These are phyloP conservation scores for Nyctibius bracteatus DNA, from an alignment of 2,113 vertebrate genomes.

Conservation along the genomic window DNA sequence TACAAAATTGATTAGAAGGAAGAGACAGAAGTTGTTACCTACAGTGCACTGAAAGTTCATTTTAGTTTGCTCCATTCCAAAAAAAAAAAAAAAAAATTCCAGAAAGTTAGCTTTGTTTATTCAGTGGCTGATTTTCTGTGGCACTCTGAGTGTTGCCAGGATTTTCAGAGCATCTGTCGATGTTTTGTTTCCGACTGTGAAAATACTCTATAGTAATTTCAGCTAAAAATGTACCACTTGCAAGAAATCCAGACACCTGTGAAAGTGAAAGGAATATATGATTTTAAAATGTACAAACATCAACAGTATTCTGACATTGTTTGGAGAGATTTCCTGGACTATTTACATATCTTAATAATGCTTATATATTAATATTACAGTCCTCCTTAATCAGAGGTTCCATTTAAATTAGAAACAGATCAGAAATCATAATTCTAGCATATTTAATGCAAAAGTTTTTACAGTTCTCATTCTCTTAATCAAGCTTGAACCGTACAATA, in stretches of 20 bases:
- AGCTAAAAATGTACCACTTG: constrained; percentile 53
- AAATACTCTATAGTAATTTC: background rate
- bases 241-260: constrained; percentile 85
- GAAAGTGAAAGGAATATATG: background rate
- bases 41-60: background rate
- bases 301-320: background rate
- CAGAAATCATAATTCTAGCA: background rate
- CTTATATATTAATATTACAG: background rate
- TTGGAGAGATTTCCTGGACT: background rate
- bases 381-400: background rate
- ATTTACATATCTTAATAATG: accelerated
- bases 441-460: background rate
- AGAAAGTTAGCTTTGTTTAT: background rate
- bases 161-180: background rate
- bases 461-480: background rate
- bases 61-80: background rate
- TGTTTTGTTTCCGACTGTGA: background rate
- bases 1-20: background rate
- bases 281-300: background rate
- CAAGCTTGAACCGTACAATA: background rate
- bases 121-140: constrained; percentile 75
- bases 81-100: background rate
- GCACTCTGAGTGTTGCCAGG: background rate
- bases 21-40: background rate
- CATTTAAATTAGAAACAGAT: background rate